A percentile compares a stretch with the other conserved stretches of the same genome.
Evolutionary conservation across 2,797 vertebrate species (phyloP).

Genomic region (Myioborus miniatus): DNA sequence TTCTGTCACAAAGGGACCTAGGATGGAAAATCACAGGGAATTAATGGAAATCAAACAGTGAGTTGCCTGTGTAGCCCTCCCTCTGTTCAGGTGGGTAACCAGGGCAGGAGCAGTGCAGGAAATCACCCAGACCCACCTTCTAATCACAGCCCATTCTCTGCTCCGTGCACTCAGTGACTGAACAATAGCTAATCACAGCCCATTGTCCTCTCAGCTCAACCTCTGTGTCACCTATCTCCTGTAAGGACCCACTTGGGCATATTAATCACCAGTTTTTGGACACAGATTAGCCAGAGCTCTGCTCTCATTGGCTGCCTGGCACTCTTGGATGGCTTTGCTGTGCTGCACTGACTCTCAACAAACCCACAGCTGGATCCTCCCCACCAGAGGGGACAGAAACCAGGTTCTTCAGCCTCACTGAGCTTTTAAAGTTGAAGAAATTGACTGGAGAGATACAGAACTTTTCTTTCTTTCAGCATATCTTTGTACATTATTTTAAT

Average conservation of each 20-base stretch:
- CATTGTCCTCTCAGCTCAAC: slow-evolving; percentile 24
- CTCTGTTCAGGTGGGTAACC: not conserved
- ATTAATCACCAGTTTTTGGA: slow-evolving; percentile 28
- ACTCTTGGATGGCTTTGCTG: slow-evolving; percentile 3
- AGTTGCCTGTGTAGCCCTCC: not conserved
- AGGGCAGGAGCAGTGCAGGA: not conserved
- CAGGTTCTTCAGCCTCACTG: not conserved
- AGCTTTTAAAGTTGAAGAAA: not conserved
- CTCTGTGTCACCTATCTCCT: not conserved
- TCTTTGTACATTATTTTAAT: slow-evolving; percentile 6
- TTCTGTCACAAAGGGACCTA: not conserved
- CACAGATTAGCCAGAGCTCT: not conserved
- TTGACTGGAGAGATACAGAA: not conserved
- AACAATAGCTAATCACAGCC: slow-evolving; percentile 56
- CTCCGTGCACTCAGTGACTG: not conserved
- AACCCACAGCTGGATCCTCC: slow-evolving; percentile 18
- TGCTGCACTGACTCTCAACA: slow-evolving; percentile 3
- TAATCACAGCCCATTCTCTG: slow-evolving; percentile 42
- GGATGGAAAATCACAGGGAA: not conserved
- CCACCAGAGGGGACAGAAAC: slow-evolving; percentile 7
- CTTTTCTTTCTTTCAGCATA: slow-evolving; percentile 16
- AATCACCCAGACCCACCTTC: slow-evolving; percentile 12
- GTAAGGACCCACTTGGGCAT: not conserved
- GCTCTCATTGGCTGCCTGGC: not conserved
- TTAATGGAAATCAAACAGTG: slow-evolving; percentile 3